Conservation (phyloP, 2,888 invertebrate species). For the Ecdyonurus torrentis region DNA sequence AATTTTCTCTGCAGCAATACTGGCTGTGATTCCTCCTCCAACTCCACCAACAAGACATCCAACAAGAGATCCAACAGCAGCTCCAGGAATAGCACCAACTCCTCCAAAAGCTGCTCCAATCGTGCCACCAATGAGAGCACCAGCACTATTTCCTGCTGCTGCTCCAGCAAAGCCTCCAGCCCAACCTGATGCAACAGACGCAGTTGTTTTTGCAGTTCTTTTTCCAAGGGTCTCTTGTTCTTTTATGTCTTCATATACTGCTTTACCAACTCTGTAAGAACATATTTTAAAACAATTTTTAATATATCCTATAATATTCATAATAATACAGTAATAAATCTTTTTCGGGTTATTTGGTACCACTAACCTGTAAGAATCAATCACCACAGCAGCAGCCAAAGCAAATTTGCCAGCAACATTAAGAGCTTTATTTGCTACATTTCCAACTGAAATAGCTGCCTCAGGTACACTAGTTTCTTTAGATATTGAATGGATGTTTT, state of each 20-base stretch:
- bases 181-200: not conserved
- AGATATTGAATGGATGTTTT: no score
- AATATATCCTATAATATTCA: not conserved
- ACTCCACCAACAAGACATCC: not conserved
- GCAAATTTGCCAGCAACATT: not conserved
- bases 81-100: not conserved
- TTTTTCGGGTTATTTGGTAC: not conserved
- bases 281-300: no score
- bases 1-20: not conserved
- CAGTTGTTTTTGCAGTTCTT: not conserved
- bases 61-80: not conserved
- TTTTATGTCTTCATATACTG: not conserved
- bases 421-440: not conserved
- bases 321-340: not conserved
- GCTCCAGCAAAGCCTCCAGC: conserved; percentile 1
- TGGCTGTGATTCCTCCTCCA: not conserved
- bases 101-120: not conserved
- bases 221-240: not conserved
- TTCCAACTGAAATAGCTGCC: not conserved
- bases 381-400: not conserved
- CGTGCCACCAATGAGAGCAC: not conserved
- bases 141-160: not conserved
- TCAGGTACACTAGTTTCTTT: not conserved
- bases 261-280: not conserved
- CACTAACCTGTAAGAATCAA: not conserved